Conservation (phyloP, 1,140 invertebrate species). For the Zaprionus kolodkinae region DNA sequence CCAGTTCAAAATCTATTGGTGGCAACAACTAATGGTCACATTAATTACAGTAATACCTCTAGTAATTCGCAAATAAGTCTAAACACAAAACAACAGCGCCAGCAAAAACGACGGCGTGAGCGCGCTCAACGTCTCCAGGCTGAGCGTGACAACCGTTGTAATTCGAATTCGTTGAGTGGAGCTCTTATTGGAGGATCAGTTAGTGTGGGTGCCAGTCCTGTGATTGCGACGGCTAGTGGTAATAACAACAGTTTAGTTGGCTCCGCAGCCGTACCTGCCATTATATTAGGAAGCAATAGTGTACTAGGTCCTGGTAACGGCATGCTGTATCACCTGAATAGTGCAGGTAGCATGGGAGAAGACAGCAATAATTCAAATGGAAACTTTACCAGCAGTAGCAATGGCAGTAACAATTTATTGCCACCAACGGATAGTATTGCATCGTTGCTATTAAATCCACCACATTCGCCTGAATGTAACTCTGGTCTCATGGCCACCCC, state of each 20-base stretch:
- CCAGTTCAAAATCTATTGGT: slow-evolving; percentile 16
- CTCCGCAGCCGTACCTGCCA: slow-evolving; percentile 49
- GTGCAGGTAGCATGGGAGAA: slow-evolving; percentile 82
- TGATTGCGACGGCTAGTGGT: slow-evolving; percentile 84
- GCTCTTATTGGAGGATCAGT: slow-evolving; percentile 51
- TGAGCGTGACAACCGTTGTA: slow-evolving; percentile 86
- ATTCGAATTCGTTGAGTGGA: slow-evolving; percentile 54
- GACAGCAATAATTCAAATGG: slow-evolving; percentile 83
- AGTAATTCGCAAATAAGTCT: slow-evolving; percentile 61
- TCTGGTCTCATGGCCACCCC: slow-evolving; percentile 80
- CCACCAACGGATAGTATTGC: slow-evolving; percentile 82
- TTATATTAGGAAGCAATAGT: slow-evolving; percentile 84
- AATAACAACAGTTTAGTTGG: slow-evolving; percentile 78
- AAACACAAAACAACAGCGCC: slow-evolving; percentile 88
- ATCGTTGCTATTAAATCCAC: slow-evolving; percentile 77
- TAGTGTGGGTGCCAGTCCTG: slow-evolving; percentile 15
- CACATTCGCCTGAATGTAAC: slow-evolving; percentile 80
- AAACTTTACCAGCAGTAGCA: slow-evolving; percentile 81
- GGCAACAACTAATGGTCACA: slow-evolving; percentile 34
- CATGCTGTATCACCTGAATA: slow-evolving; percentile 74
- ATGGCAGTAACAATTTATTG: slow-evolving; percentile 75
- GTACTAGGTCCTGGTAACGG: slow-evolving; percentile 55
- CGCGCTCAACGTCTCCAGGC: slow-evolving; percentile 94
- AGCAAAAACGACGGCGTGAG: slow-evolving; percentile 93
- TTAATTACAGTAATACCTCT: slow-evolving; percentile 32